Conservation (phyloP, 2,797 vertebrate genomes). For the Ctenopoma kingsleyae region DNA sequence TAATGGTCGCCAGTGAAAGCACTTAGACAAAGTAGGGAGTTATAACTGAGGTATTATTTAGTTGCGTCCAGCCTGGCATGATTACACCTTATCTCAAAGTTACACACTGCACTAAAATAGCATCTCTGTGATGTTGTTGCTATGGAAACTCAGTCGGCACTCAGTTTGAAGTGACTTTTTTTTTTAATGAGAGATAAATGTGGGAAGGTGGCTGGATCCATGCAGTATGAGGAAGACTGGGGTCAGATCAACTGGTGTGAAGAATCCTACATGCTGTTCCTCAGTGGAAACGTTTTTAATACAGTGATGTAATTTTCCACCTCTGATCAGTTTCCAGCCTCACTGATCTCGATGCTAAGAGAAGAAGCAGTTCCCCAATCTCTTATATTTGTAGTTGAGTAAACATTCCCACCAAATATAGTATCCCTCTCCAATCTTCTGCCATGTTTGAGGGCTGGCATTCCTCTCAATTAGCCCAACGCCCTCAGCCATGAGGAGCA, state of each 20-base stretch:
- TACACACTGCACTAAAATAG: slow-evolving; percentile 76
- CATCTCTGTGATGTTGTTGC: slow-evolving; percentile 77
- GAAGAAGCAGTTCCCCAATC: slow-evolving; percentile 24
- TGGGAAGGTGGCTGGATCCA: slow-evolving; percentile 48
- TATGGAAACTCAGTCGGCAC: slow-evolving; percentile 70
- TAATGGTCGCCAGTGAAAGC: slow-evolving; percentile 76
- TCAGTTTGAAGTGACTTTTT: slow-evolving; percentile 61
- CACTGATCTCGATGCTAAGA: not conserved
- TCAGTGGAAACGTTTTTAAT: slow-evolving; percentile 19
- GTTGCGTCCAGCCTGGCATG: slow-evolving; percentile 68
- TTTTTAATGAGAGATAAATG: slow-evolving; percentile 69
- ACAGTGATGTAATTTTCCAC: slow-evolving; percentile 4
- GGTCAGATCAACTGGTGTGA: slow-evolving; percentile 44
- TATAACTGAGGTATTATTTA: slow-evolving; percentile 76
- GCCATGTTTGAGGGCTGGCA: slow-evolving; percentile 39
- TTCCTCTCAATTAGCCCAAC: slow-evolving; percentile 77
- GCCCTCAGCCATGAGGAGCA: slow-evolving; percentile 64
- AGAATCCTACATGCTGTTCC: slow-evolving; percentile 25
- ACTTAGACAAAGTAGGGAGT: slow-evolving; percentile 79
- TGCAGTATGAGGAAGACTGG: slow-evolving; percentile 17
- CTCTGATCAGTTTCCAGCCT: slow-evolving; percentile 18
- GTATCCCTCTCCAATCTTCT: slow-evolving; percentile 53
- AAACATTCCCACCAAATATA: slow-evolving; percentile 57
- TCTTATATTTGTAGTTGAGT: slow-evolving; percentile 37
- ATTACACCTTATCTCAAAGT: slow-evolving; percentile 79